Conservation (phyloP, 2,888 invertebrate genomes). For the Cephus spinipes region DNA sequence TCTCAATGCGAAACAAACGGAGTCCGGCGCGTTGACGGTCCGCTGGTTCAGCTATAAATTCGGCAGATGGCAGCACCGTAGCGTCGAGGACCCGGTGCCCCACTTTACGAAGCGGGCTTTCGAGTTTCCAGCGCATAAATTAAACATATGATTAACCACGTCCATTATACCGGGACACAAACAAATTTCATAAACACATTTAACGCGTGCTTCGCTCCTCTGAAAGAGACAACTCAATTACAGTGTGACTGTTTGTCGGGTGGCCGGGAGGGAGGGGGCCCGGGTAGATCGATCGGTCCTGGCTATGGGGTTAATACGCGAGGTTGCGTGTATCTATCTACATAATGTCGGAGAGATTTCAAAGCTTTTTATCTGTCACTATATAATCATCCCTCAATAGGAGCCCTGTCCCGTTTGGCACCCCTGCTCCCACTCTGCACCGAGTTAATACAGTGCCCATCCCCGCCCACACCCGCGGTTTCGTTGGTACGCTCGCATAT, state of each 20-base stretch:
- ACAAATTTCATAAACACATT: constrained; percentile 35
- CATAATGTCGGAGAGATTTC: background rate
- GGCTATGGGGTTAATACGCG: background rate
- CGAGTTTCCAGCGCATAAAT: constrained; percentile 37
- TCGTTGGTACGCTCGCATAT: background rate
- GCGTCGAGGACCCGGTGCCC: background rate
- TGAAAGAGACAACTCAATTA: constrained; percentile 33
- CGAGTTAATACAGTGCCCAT: background rate
- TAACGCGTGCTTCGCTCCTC: constrained; percentile 14
- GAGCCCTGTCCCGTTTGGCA: background rate
- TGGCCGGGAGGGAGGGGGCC: background rate
- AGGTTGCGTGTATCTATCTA: background rate
- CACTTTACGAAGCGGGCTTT: background rate
- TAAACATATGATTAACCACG: constrained; percentile 51
- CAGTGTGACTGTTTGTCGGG: background rate
- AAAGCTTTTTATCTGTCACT: constrained; percentile 8
- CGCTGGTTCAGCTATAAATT: constrained; percentile 51
- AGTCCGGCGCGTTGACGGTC: constrained; percentile 44
- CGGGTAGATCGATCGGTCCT: background rate
- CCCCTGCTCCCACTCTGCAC: background rate
- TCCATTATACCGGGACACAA: constrained; percentile 25
- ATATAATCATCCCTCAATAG: constrained; percentile 8
- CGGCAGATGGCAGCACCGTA: constrained; percentile 6
- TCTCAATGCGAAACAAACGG: constrained; percentile 37
- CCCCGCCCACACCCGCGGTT: background rate